phyloP scores from a whole-genome alignment of 2,888 invertebrate species.

The Drosophila gaucha region DNA sequence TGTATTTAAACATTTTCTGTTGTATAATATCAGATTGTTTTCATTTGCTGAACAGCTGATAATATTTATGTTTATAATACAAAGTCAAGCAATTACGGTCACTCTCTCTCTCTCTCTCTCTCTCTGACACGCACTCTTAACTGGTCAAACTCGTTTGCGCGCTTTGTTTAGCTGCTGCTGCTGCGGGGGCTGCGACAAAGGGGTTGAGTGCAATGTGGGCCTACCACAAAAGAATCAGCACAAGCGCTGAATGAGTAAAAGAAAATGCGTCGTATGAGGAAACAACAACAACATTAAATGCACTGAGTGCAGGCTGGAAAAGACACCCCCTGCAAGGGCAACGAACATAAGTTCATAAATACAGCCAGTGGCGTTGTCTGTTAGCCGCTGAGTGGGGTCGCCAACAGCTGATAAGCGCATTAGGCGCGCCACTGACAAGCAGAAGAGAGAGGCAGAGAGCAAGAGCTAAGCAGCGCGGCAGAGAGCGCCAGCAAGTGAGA shows the following conservation, averaged over 20 bases:
- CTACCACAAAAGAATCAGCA: slow-evolving; percentile 27
- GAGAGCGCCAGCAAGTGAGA: slow-evolving; percentile 20
- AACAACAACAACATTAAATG: slow-evolving; percentile 23
- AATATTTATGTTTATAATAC: slow-evolving; percentile 30
- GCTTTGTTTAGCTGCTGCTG: slow-evolving; percentile 24
- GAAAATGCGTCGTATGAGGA: slow-evolving; percentile 25
- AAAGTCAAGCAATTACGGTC: not conserved
- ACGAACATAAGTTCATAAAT: slow-evolving; percentile 28
- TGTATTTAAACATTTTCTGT: no score
- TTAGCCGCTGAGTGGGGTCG: slow-evolving; percentile 6
- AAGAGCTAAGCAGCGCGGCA: not conserved
- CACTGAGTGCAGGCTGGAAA: slow-evolving; percentile 18
- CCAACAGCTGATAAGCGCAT: slow-evolving; percentile 51
- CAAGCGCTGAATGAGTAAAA: not conserved
- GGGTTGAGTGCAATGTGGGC: slow-evolving; percentile 6
- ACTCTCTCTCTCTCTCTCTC: not conserved
- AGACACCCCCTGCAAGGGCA: slow-evolving; percentile 35
- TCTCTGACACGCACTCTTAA: slow-evolving; percentile 7
- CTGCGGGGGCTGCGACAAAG: slow-evolving; percentile 28
- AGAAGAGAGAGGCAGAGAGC: slow-evolving; percentile 8
- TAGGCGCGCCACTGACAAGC: slow-evolving; percentile 26
- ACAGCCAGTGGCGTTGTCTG: slow-evolving; percentile 28
- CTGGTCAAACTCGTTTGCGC: slow-evolving; percentile 53
- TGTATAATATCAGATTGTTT: not conserved
- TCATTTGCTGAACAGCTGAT: slow-evolving; percentile 37